Evolutionary conservation across 2,797 vertebrate species (phyloP), one percentile per base, ranked within the genome.

Genomic region (Sebastes goodei): DNA sequence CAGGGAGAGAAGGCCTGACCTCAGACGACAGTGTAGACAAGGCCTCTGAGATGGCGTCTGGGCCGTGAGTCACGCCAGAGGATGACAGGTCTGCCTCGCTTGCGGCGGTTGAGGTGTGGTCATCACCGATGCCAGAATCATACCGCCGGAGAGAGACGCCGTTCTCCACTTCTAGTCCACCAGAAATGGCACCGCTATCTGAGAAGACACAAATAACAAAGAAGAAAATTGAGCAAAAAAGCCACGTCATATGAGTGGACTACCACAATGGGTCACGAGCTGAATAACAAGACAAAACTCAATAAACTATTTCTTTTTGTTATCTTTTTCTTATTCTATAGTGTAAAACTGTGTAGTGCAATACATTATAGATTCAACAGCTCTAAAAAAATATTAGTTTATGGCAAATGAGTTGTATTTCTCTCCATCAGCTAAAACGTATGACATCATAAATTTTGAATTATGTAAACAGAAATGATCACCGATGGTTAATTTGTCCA

Each of bases 11-110:
- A 5, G 91, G 78, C 86, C 91, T 97, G 86, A 99, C 98, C 95
- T 99, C 98, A 64, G 97, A 95, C 0, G 98, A 99, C 77, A 99
- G 96, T 0, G 98, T 97, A 69, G 96, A 97, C 29, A 99, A 87
- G 62, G 97, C 97, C 95, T 99, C 97, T 4, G 97, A 99, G 89
- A 99, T 82, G 71, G 97, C 97, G 81, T 99, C 98, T 0, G 98
- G 98, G 1, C 97, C 97, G 0, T 95, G 93, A 55, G 95, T 96
- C 91, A 55, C 23, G 1, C 72, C 74, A 0, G 91, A 89, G 15
- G 90, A 87, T 1, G 91, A 89, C 65, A 83, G 53, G 5, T 95
- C 89, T 0, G 52, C 85, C 66, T 82, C 90, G 17, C 90, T 92
- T 0, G 86, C 70, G 0, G 94, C 89, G 15, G 86, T 86, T 2